Evolutionary conservation across 1,140 invertebrate genomes (phyloP).

Genomic region (Zaprionus capensis): DNA sequence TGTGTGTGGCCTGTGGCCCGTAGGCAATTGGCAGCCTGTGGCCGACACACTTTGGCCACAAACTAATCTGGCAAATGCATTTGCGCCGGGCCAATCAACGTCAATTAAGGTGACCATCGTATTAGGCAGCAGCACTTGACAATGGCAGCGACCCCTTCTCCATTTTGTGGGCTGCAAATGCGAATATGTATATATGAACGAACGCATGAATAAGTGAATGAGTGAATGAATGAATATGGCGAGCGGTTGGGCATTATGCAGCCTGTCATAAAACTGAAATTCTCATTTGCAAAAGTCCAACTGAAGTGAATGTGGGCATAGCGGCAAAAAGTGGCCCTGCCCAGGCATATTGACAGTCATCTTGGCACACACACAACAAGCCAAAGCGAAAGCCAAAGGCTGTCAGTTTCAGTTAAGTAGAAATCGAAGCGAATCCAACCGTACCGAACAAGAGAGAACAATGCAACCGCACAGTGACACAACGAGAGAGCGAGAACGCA

Average conservation of each 20-base stretch:
- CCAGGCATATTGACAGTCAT: slow-evolving; percentile 26
- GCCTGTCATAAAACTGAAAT: slow-evolving; percentile 69
- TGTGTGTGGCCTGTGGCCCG: background rate
- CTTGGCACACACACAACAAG: slow-evolving; percentile 64
- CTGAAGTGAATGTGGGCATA: slow-evolving; percentile 4
- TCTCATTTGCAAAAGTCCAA: slow-evolving; percentile 63
- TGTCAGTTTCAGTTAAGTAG: slow-evolving; percentile 75
- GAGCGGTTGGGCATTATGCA: slow-evolving; percentile 2
- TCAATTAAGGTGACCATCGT: slow-evolving; percentile 45
- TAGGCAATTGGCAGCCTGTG: slow-evolving; percentile 24
- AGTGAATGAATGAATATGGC: background rate
- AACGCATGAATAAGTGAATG: slow-evolving; percentile 41
- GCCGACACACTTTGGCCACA: slow-evolving; percentile 30
- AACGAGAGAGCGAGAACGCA: background rate
- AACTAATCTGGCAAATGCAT: slow-evolving; percentile 56
- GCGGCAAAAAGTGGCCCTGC: background rate
- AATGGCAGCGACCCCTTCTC: background rate
- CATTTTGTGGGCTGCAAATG: background rate
- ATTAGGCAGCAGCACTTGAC: background rate
- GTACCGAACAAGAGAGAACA: slow-evolving; percentile 19
- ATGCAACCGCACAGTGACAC: slow-evolving; percentile 37
- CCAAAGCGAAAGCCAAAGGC: slow-evolving; percentile 56
- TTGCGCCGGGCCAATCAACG: slow-evolving; percentile 34
- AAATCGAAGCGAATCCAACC: slow-evolving; percentile 14
- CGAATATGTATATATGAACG: slow-evolving; percentile 7